Conservation (phyloP, 1,140 invertebrate genomes). For the Heliothis virescens region DNA sequence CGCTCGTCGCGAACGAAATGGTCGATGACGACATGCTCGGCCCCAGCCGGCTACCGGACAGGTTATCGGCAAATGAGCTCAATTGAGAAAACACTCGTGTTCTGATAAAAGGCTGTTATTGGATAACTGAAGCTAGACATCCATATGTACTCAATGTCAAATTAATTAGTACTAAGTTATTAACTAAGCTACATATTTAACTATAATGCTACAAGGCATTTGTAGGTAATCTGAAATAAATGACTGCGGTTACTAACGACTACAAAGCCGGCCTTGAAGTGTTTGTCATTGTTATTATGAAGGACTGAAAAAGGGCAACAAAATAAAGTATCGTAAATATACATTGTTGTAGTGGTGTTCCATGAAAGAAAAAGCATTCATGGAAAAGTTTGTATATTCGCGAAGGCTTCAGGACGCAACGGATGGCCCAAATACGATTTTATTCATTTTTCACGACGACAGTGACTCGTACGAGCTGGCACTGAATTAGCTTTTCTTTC, state of each 20-base stretch:
- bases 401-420: conserved; percentile 59
- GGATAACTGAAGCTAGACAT: conserved; percentile 21
- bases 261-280: conserved; percentile 10
- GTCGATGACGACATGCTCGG: conserved; percentile 62
- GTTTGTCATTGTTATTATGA: conserved; percentile 1
- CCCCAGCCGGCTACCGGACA: conserved; percentile 28
- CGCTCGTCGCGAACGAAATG: conserved; percentile 47
- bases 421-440: conserved; percentile 80
- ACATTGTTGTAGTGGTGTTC: background rate
- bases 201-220: background rate
- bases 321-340: conserved; percentile 11
- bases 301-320: background rate
- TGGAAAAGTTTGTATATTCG: conserved; percentile 57
- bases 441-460: conserved; percentile 84
- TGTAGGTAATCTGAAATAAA: conserved; percentile 6
- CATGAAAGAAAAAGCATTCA: conserved; percentile 31
- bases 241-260: background rate
- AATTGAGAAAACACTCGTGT: conserved; percentile 59
- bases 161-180: conserved; percentile 33
- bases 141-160: conserved; percentile 39
- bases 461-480: conserved; percentile 80
- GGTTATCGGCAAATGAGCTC: conserved; percentile 65
- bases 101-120: conserved; percentile 49
- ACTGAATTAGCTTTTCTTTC: conserved; percentile 79
- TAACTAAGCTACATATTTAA: background rate